These are phyloP conservation scores for Heterotilapia buettikoferi DNA, from an alignment of 2,113 vertebrate species.

Conservation along the genomic window DNA sequence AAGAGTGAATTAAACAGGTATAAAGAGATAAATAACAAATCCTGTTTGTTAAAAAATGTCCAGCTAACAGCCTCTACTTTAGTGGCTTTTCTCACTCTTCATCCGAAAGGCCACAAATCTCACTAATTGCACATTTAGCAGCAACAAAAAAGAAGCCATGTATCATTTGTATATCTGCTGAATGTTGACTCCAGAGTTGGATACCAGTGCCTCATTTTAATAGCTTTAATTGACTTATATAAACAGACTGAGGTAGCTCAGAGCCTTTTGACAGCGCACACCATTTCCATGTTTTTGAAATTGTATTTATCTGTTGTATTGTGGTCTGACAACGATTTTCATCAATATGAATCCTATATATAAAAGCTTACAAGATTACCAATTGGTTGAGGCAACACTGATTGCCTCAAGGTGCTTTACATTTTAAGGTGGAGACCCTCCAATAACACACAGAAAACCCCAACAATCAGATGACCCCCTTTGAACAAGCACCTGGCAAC, in stretches of 20 bases:
- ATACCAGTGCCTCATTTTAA: not conserved
- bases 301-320: not conserved
- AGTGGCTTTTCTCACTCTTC: not conserved
- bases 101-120: not conserved
- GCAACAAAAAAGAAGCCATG: not conserved
- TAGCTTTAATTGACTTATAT: not conserved
- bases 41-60: not conserved
- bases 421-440: not conserved
- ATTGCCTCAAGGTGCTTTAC: not conserved
- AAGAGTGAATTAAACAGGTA: not conserved
- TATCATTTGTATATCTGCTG: not conserved
- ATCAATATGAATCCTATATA: not conserved
- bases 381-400: not conserved
- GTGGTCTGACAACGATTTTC: not conserved
- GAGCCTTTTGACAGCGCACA: not conserved
- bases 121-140: not conserved
- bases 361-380: not conserved
- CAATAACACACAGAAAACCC: not conserved
- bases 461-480: not conserved
- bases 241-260: not conserved
- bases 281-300: not conserved
- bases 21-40: not conserved
- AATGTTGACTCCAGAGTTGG: not conserved
- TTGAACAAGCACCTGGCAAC: not conserved
- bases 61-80: not conserved